Evolutionary conservation across 2,888 invertebrate species (phyloP).

Genomic region (Drosophila subsilvestris): DNA sequence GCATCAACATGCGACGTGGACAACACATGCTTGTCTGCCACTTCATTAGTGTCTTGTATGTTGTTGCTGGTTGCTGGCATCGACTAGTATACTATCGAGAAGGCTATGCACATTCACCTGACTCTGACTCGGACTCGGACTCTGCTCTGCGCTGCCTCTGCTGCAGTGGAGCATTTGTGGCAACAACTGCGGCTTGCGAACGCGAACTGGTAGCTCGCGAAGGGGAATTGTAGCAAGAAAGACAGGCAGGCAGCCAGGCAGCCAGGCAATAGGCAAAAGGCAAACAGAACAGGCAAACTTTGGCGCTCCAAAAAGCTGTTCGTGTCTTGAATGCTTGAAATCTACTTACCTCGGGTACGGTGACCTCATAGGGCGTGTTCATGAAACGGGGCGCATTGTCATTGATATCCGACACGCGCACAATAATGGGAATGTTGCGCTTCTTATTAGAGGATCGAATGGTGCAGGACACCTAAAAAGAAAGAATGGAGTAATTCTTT

Average conservation of each 20-base stretch:
- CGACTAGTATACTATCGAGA: slow-evolving; percentile 33
- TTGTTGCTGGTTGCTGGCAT: slow-evolving; percentile 20
- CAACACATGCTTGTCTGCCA: slow-evolving; percentile 44
- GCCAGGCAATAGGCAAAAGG: slow-evolving; percentile 14
- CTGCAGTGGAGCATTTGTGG: background rate
- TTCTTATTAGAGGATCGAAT: slow-evolving; percentile 91
- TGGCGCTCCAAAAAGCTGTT: slow-evolving; percentile 41
- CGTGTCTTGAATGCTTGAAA: slow-evolving; percentile 38
- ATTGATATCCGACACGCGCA: slow-evolving; percentile 94
- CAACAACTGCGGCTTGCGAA: background rate
- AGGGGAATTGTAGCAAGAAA: slow-evolving; percentile 26
- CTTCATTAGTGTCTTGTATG: slow-evolving; percentile 55
- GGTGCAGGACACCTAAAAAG: slow-evolving; percentile 90
- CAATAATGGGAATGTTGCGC: slow-evolving; percentile 94
- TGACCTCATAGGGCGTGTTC: slow-evolving; percentile 92
- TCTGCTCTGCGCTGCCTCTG: background rate
- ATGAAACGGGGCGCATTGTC: slow-evolving; percentile 94
- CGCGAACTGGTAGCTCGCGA: background rate
- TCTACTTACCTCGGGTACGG: slow-evolving; percentile 91
- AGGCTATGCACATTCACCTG: slow-evolving; percentile 51
- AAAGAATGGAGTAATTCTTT: background rate
- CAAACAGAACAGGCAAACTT: slow-evolving; percentile 27
- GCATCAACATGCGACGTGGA: slow-evolving; percentile 34
- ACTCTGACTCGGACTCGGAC: slow-evolving; percentile 6
- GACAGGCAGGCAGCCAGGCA: slow-evolving; percentile 30